These are phyloP conservation scores for Pithys albifrons DNA, from an alignment of 2,113 vertebrate species.

Conservation along the genomic window DNA sequence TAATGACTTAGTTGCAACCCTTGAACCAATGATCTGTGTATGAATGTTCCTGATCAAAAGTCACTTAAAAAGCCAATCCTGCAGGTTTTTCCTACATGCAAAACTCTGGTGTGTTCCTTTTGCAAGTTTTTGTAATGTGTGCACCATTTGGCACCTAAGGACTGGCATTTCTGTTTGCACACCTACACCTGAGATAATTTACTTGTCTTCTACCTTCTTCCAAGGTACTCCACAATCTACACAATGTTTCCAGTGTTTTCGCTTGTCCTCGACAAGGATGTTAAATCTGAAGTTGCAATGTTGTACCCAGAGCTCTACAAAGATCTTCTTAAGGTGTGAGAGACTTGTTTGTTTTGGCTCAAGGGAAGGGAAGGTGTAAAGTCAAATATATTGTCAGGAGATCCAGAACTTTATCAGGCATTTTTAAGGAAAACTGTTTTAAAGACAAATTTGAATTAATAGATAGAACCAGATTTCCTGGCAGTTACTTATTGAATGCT, in stretches of 20 bases:
- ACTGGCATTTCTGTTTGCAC: neutral
- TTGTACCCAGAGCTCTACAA: slow-evolving; percentile 97
- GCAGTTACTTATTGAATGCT: slow-evolving; percentile 1
- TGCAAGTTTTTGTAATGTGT: neutral
- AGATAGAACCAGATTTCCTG: slow-evolving; percentile 8
- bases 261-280: slow-evolving; percentile 96
- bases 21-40: neutral
- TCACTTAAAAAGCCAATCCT: neutral
- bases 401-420: neutral
- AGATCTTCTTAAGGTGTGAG: slow-evolving; percentile 91
- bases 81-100: neutral
- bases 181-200: neutral
- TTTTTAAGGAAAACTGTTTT: neutral
- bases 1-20: neutral
- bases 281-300: slow-evolving; percentile 98
- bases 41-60: neutral
- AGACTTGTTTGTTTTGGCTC: neutral
- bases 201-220: neutral
- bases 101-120: neutral
- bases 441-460: neutral
- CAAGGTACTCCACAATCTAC: slow-evolving; percentile 94
- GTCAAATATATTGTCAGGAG: neutral
- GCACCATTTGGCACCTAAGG: neutral
- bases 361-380: neutral
- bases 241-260: slow-evolving; percentile 99